These are phyloP conservation scores for Erinaceus europaeus DNA, from an alignment of 2,113 vertebrate species.

Conservation along the genomic window DNA sequence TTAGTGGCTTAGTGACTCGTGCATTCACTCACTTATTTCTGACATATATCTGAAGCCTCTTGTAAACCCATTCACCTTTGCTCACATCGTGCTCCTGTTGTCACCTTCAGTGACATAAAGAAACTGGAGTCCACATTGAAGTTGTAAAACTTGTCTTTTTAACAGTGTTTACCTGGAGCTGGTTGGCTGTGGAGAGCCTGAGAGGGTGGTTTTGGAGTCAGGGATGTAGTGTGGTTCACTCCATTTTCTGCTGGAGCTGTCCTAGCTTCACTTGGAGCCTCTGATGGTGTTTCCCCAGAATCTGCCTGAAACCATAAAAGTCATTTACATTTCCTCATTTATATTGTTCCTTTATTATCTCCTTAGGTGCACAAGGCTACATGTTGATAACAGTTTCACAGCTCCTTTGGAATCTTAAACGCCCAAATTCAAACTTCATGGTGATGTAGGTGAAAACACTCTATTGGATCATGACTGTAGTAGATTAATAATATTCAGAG, in stretches of 20 bases:
- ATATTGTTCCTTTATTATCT: neutral
- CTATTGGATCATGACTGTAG: neutral
- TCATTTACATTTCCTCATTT: neutral
- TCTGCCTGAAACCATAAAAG: constrained; percentile 83
- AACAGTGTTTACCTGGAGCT: constrained; percentile 88
- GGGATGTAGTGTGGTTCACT: constrained; percentile 86
- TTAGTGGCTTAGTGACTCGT: neutral
- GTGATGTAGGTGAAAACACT: neutral
- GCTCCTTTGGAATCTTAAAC: neutral
- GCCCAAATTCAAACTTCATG: too few relatives aligned
- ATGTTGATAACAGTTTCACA: neutral
- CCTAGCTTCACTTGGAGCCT: constrained; percentile 87
- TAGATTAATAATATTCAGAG: neutral
- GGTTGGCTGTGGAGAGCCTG: constrained; percentile 89
- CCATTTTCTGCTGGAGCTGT: constrained; percentile 92
- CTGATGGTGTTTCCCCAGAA: constrained; percentile 86
- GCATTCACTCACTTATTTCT: neutral
- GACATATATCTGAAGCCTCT: neutral
- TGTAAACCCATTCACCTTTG: neutral
- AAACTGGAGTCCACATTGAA: accelerated
- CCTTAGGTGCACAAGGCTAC: neutral
- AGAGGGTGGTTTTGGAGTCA: constrained; percentile 88
- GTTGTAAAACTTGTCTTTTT: neutral
- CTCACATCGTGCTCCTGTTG: accelerated
- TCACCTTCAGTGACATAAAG: too few relatives aligned